Base-by-base conservation (phyloP, 2,797 vertebrate species). In the Pipistrellus pipistrellus region DNA sequence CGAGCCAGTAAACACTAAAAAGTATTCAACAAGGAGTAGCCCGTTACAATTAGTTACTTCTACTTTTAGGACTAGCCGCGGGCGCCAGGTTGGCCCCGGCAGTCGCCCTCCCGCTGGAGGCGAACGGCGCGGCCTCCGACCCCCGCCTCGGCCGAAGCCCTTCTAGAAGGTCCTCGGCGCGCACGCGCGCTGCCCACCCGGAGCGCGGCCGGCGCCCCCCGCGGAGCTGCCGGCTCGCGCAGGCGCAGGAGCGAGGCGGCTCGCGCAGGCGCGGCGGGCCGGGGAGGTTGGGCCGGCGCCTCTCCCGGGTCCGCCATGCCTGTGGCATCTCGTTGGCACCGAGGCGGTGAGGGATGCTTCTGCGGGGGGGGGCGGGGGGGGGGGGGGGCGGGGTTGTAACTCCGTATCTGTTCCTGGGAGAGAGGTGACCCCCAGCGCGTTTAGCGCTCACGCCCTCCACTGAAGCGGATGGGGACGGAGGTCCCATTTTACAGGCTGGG, bases 241-340 rank as follows among this genome's bases (percentile, higher is more conserved):
- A 75, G 71, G 90, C 73, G 48, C 86, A 0, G 1, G 23, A 17
- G 15, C 57, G 0, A 4, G 35, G 53, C 6, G 5, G 51, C 20
- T 0, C 2, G 69, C 94, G 93, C 93, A 93, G 38, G 85, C 69
- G 83, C 95, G 2, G 51, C n/a, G 0, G 57, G 0, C 14, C 2
- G 2, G 6, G 38, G 20, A 1, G 23, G 35, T 4, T 8, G 18
- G 59, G 75, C 68, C 0, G 76, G 46, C 46, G 3, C 13, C 0
- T 2, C 0, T 44, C 46, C 9, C 0, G 0, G 15, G 25, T 41
- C 9, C 3, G 62, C 91, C 20, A 96, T 97, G 97, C 20, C 85
- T 2, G 94, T 91, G 69, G 86, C 95, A 0, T 85, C 96, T 0
- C n/a, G 89, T 35, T 95, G 96, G 96, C 64, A 91, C 18, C 12